phyloP scores from a whole-genome alignment of 2,113 vertebrate genomes.

The Hipposideros armiger region DNA sequence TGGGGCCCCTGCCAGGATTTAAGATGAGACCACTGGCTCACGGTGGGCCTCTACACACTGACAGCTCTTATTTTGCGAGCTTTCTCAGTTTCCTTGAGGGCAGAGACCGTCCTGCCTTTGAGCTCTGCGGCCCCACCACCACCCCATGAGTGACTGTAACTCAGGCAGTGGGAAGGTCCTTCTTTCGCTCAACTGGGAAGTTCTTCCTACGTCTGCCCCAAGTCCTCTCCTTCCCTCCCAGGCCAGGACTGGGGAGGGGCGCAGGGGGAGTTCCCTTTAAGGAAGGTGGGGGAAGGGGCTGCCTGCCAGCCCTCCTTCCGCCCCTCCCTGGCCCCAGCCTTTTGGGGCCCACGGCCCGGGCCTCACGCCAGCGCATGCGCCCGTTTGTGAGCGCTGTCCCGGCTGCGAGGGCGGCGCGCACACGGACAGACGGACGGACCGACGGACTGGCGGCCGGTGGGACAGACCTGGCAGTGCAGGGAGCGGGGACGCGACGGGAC shows the following conservation, averaged over 20 bases:
- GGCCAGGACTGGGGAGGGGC: not conserved
- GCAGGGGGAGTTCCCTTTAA: conserved; percentile 68
- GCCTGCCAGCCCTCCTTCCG: conserved; percentile 63
- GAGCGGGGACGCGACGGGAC: conserved; percentile 60
- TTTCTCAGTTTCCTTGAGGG: not conserved
- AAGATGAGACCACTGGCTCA: not conserved
- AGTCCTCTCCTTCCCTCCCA: not conserved
- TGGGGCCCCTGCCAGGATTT: not conserved
- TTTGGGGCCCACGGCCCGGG: conserved; percentile 47
- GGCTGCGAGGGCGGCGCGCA: conserved; percentile 24
- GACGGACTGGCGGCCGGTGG: conserved; percentile 42
- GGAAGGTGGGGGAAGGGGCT: conserved; percentile 66
- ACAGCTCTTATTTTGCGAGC: not conserved
- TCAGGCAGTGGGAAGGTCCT: not conserved
- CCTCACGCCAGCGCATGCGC: conserved; percentile 83
- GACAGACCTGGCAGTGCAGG: conserved; percentile 58
- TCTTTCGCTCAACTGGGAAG: not conserved
- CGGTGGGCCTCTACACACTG: not conserved
- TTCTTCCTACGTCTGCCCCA: not conserved
- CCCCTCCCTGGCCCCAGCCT: conserved; percentile 13
- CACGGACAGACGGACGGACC: conserved; percentile 19
- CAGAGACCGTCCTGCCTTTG: not conserved
- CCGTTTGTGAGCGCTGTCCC: conserved; percentile 74
- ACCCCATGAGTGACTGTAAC: not conserved
- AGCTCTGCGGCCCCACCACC: not conserved